Evolutionary conservation across 1,140 invertebrate species (phyloP), one percentile per base, ranked within the genome.

Genomic region (Diorhabda carinulata): DNA sequence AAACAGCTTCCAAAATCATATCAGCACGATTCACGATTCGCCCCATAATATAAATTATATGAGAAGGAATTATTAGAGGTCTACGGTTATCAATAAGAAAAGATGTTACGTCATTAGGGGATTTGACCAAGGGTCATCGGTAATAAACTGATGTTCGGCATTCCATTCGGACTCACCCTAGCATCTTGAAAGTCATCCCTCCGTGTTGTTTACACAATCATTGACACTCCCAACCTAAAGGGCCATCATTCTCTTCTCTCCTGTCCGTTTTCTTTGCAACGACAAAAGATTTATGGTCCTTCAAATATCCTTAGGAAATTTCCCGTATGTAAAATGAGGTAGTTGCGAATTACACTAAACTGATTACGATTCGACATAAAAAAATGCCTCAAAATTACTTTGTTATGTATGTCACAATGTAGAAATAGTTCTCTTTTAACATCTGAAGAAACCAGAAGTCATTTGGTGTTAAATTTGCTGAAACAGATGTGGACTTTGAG

Each of bases 101-200:
- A 59, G 60, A 70, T 61, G 69, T 61, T 68, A 66, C 64, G 71
- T 75, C 73, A 73, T 75, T 75, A 73, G 68, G 69, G 71, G 65
- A 67, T 69, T 73, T 43, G 47, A 60, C 61, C 72, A 67, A 72
- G 73, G 74, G 74, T 52, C 47, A 52, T n/a, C 69, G 70, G 68
- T 73, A 73, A 75, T 73, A 75, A 75, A 75, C 71, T 67, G 72
- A 75, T 75, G 74, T 75, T 70, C 70, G 74, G 68, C 70, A 75
- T 73, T 72, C 70, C 69, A 72, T 75, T 72, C 64, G 66, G 68
- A 70, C 66, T 73, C 72, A 71, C 69, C 70, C 73, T 70, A 67
- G 68, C 66, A 67, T 70, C 68, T 72, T 72, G 69, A 73, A 73
- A 75, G 68, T 73, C 72, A 72, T 73, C 74, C 70, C 70, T 67